Evolutionary conservation across 2,797 vertebrate species (phyloP).

Genomic region (Perodicticus potto): DNA sequence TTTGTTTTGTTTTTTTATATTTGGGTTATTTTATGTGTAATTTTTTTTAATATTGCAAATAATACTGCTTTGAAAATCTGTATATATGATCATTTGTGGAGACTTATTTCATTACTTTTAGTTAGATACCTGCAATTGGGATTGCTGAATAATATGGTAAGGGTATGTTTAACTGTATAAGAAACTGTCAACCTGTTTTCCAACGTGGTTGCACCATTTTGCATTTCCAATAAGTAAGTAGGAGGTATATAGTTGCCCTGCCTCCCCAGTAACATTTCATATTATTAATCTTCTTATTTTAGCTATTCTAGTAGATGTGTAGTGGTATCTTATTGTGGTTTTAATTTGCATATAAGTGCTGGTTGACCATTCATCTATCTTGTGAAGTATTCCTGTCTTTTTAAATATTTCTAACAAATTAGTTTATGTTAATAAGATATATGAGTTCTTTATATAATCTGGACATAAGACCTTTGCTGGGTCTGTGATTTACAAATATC

Average conservation of each 20-base stretch:
- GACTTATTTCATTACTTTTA: not conserved
- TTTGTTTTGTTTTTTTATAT: not conserved
- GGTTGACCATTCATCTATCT: not conserved
- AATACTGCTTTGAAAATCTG: slow-evolving; percentile 14
- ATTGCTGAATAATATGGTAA: not conserved
- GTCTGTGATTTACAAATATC: slow-evolving; percentile 26
- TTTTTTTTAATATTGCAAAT: not conserved
- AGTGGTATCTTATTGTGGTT: slow-evolving; percentile 2
- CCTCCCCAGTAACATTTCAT: not conserved
- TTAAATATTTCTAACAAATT: not conserved
- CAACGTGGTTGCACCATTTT: not conserved
- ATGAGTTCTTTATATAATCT: not conserved
- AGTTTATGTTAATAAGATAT: not conserved
- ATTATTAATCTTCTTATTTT: slow-evolving; percentile 7
- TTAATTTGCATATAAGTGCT: slow-evolving; percentile 24
- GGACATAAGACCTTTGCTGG: not conserved
- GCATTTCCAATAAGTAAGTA: not conserved
- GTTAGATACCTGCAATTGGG: not conserved
- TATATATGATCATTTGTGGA: not conserved
- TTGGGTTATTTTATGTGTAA: not conserved
- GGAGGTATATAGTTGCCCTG: not conserved
- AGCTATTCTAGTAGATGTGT: not conserved
- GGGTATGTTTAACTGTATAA: slow-evolving; percentile 17
- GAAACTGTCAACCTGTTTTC: not conserved
- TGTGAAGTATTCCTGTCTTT: not conserved